Percentiles rank a stretch among this genome's conserved stretches.
These are phyloP conservation scores for Pteronotus mesoamericanus DNA, from an alignment of 2,797 vertebrate species.

Conservation along the genomic window DNA sequence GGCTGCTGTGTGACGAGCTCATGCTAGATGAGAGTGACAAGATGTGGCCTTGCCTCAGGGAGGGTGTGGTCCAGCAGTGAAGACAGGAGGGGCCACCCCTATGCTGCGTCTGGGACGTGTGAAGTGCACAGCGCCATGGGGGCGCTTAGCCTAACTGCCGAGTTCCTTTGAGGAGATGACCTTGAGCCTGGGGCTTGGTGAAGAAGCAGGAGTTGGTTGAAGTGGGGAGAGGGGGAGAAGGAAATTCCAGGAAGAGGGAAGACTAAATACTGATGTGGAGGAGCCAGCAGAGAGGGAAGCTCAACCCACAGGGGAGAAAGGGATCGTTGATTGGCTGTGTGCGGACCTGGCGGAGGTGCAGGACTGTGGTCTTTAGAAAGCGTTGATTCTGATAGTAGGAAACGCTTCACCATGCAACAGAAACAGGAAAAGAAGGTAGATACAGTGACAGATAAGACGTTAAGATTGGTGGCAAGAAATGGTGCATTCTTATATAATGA, in stretches of 20 bases:
- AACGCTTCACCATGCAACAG: neutral
- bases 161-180: neutral
- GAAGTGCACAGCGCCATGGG: neutral
- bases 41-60: accelerated
- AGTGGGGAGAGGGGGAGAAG: neutral
- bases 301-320: neutral
- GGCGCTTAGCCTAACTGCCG: neutral
- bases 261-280: neutral
- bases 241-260: neutral
- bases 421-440: neutral
- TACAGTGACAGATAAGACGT: neutral
- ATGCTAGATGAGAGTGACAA: neutral
- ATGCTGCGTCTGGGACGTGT: neutral
- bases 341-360: neutral
- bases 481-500: neutral
- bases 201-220: neutral
- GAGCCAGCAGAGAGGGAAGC: neutral
- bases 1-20: neutral
- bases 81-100: neutral
- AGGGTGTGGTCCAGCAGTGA: neutral
- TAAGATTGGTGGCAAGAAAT: neutral
- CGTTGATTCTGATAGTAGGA: neutral
- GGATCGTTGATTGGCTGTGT: neutral
- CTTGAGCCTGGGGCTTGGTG: neutral
- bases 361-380: neutral